phyloP scores from a whole-genome alignment of 2,113 vertebrate species.

The Jacana jacana region DNA sequence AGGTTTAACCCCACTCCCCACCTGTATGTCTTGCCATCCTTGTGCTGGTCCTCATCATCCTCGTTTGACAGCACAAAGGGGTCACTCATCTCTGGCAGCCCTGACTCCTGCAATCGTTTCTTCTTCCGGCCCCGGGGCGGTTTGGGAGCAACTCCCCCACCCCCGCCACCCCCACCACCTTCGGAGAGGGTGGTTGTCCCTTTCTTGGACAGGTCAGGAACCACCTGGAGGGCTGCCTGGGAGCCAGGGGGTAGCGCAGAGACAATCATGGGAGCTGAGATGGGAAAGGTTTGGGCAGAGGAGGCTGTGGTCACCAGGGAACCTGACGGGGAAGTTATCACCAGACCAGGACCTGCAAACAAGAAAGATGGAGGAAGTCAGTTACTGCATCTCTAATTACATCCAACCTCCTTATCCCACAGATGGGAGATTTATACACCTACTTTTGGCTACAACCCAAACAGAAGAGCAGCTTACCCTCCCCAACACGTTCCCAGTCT shows the following conservation, averaged over 20 bases:
- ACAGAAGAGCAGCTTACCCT: not conserved
- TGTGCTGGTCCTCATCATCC: conserved; percentile 84
- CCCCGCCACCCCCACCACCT: conserved; percentile 58
- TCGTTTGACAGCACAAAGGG: conserved; percentile 87
- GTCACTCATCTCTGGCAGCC: conserved; percentile 69
- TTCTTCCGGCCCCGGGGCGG: conserved; percentile 80
- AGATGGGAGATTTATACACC: not conserved
- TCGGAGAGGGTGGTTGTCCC: conserved; percentile 69
- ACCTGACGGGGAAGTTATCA: conserved; percentile 94
- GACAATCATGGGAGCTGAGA: conserved; percentile 95
- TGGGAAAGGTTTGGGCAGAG: conserved; percentile 86
- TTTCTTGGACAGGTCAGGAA: conserved; percentile 82
- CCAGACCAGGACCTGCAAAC: conserved; percentile 87
- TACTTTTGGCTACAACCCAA: not conserved
- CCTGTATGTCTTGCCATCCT: conserved; percentile 85
- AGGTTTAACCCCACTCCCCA: conserved; percentile 33
- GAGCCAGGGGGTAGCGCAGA: conserved; percentile 86
- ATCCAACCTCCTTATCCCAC: not conserved
- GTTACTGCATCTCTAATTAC: not conserved
- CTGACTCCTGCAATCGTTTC: conserved; percentile 78
- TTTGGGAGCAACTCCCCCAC: conserved; percentile 71
- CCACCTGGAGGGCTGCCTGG: conserved; percentile 81
- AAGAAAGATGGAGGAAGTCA: conserved; percentile 40
- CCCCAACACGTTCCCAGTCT: not conserved
- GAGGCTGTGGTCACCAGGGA: conserved; percentile 90